phyloP scores from a whole-genome alignment of 2,888 invertebrate species.

The Sinohyriopsis cumingii region DNA sequence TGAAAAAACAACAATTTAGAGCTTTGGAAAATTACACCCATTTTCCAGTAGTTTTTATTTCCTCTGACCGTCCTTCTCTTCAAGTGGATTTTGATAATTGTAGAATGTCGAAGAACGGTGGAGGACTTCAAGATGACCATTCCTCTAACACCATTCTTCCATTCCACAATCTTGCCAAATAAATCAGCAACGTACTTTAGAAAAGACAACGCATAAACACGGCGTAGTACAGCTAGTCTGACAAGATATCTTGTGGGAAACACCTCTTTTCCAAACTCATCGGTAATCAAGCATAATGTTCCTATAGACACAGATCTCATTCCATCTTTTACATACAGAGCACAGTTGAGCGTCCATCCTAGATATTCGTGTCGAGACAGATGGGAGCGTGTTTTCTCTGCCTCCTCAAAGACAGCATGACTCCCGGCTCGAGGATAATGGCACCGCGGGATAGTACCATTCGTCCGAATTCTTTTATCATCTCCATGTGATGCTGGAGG shows the following conservation, averaged over 20 bases:
- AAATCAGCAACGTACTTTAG: background rate
- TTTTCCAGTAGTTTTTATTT: no score
- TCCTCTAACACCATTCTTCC: no score
- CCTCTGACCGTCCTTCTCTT: no score
- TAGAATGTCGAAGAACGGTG: no score
- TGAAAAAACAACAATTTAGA: no score
- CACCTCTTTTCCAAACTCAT: background rate
- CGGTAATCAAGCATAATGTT: no score
- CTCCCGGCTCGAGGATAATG: slow-evolving; percentile 11
- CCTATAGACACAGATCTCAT: background rate
- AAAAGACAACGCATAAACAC: slow-evolving; percentile 10
- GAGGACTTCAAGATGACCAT: no score
- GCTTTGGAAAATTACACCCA: no score
- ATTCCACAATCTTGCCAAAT: no score
- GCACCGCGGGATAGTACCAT: slow-evolving; percentile 5
- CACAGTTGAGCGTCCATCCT: slow-evolving; percentile 7
- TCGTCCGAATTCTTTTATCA: slow-evolving; percentile 3
- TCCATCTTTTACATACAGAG: slow-evolving; percentile 10
- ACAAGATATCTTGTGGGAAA: slow-evolving; percentile 6
- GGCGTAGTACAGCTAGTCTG: slow-evolving; percentile 11
- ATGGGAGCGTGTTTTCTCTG: slow-evolving; percentile 5
- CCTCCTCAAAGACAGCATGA: slow-evolving; percentile 15
- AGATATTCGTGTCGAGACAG: background rate
- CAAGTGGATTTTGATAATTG: no score
- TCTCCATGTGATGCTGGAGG: slow-evolving; percentile 8